phyloP scores from a whole-genome alignment of 2,888 invertebrate species.

The Coleophora deauratella region DNA sequence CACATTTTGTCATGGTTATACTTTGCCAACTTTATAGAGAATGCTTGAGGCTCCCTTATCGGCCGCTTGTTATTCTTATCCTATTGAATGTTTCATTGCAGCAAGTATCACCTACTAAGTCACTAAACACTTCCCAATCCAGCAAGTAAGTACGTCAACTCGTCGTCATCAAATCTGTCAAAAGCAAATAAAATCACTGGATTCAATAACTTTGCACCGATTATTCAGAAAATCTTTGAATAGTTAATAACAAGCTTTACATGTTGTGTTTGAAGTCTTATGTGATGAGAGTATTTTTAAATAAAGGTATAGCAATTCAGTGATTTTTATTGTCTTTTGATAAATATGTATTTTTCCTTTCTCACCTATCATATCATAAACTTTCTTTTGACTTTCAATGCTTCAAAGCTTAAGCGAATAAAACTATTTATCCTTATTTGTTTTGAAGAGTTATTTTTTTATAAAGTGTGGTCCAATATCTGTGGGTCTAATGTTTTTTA shows the following conservation, averaged over 20 bases:
- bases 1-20: constrained; percentile 8
- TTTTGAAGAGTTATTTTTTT: no score
- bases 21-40: constrained; percentile 24
- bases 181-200: constrained; percentile 4
- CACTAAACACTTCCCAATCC: constrained; percentile 63
- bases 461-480: no score
- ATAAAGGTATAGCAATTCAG: no score
- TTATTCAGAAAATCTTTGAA: no score
- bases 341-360: constrained; percentile 16
- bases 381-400: background rate
- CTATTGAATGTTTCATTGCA: constrained; percentile 66
- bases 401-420: constrained; percentile 29
- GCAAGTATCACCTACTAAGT: constrained; percentile 72
- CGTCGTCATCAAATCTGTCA: constrained; percentile 20
- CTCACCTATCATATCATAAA: constrained; percentile 7
- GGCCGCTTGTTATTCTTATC: constrained; percentile 57
- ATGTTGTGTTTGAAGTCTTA: no score
- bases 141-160: constrained; percentile 57
- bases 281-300: no score
- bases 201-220: background rate
- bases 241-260: no score
- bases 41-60: constrained; percentile 39
- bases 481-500: no score
- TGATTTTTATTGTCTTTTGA: constrained; percentile 5
- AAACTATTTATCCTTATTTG: constrained; percentile 14